Evolutionary conservation across 2,113 vertebrate genomes (phyloP).

Genomic region (Rhagologus leucostigma): DNA sequence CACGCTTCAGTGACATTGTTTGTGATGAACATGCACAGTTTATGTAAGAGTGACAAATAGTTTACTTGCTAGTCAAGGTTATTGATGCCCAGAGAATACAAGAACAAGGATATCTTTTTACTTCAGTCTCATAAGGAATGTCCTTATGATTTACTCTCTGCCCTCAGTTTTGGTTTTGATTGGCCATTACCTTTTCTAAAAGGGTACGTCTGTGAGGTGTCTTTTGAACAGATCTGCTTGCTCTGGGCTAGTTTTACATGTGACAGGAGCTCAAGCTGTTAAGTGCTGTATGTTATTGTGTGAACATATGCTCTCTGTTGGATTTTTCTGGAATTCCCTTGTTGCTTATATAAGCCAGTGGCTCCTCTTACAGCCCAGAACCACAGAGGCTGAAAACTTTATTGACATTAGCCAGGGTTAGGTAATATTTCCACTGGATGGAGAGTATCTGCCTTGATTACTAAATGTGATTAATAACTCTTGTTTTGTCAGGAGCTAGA

Average conservation of each 20-base stretch:
- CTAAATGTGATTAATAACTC: background rate
- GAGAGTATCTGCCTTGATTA: background rate
- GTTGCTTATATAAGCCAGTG: background rate
- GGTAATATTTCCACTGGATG: background rate
- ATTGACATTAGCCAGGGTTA: background rate
- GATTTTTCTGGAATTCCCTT: background rate
- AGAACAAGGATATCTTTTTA: background rate
- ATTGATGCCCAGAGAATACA: background rate
- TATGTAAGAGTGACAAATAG: background rate
- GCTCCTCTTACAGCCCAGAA: background rate
- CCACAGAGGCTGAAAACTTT: background rate
- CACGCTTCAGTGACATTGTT: background rate
- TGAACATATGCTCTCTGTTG: constrained; percentile 17
- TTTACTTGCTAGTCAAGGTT: background rate
- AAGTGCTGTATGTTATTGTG: background rate
- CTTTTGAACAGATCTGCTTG: background rate
- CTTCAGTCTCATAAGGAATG: background rate
- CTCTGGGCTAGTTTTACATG: background rate
- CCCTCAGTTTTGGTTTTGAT: background rate
- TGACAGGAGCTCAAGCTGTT: constrained; percentile 34
- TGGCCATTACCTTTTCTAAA: background rate
- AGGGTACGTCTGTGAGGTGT: background rate
- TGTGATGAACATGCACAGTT: background rate
- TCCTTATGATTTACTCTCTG: background rate
- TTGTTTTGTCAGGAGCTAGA: background rate